phyloP scores from a whole-genome alignment of 1,140 invertebrate species.

The Drosophila nasuta region DNA sequence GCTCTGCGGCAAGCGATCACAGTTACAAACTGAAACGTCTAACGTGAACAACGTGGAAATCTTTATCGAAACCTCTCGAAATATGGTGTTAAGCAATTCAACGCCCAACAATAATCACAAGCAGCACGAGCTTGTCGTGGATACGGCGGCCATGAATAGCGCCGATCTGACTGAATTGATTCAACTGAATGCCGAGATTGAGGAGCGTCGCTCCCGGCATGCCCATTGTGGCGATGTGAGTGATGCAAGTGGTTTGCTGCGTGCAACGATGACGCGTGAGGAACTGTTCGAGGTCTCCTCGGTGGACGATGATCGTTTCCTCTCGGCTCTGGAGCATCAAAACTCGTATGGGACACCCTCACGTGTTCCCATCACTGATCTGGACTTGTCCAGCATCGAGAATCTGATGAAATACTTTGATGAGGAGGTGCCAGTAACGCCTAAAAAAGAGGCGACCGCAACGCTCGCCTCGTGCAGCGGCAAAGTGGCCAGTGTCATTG shows the following conservation, averaged over 20 bases:
- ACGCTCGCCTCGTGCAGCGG: conserved; percentile 32
- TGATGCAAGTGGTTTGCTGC: conserved; percentile 48
- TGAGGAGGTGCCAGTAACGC: conserved; percentile 72
- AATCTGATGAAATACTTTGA: conserved; percentile 81
- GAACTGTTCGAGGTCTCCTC: conserved; percentile 74
- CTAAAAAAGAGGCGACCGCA: conserved; percentile 41
- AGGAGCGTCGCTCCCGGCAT: conserved; percentile 50
- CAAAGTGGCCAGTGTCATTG: conserved; percentile 73
- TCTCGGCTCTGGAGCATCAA: conserved; percentile 71
- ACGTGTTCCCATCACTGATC: conserved; percentile 52
- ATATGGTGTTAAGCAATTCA: conserved; percentile 77
- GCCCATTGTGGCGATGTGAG: conserved; percentile 9
- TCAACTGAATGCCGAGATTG: conserved; percentile 68
- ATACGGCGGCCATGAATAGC: conserved; percentile 69
- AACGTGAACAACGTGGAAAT: conserved; percentile 63
- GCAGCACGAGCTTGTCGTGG: conserved; percentile 57
- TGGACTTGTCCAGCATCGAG: conserved; percentile 75
- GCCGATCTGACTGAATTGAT: conserved; percentile 64
- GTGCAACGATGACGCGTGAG: conserved; percentile 74
- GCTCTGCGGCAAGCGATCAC: conserved; percentile 6
- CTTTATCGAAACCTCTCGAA: neutral
- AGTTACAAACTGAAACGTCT: conserved; percentile 73
- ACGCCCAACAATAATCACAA: conserved; percentile 58
- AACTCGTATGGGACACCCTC: conserved; percentile 52
- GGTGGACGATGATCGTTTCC: conserved; percentile 72